Evolutionary conservation across 2,888 invertebrate genomes (phyloP).

Genomic region (Ochropleura leucogaster): DNA sequence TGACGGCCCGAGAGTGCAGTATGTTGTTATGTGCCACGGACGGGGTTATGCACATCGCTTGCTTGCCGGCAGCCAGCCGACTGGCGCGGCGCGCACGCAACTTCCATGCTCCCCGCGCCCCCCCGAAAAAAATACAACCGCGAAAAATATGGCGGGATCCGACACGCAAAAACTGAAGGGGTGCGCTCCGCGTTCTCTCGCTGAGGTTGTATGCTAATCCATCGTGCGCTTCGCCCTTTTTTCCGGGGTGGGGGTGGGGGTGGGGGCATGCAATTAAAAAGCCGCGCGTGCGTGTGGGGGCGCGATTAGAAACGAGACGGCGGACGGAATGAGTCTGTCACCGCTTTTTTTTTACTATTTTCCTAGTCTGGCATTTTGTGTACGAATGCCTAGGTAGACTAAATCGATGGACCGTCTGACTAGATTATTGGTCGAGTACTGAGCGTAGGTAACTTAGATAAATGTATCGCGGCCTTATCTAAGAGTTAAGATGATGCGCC

Average conservation of each 20-base stretch:
- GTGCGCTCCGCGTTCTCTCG: slow-evolving; percentile 83
- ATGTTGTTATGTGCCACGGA: slow-evolving; percentile 68
- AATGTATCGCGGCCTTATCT: slow-evolving; percentile 62
- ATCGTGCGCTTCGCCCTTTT: slow-evolving; percentile 88
- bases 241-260: slow-evolving; percentile 85
- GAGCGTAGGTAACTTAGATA: slow-evolving; percentile 61
- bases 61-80: slow-evolving; percentile 86
- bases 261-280: slow-evolving; percentile 90
- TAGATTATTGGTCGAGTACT: slow-evolving; percentile 61
- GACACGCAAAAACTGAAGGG: slow-evolving; percentile 88
- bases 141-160: slow-evolving; percentile 87
- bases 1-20: slow-evolving; percentile 74
- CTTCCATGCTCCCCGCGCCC: slow-evolving; percentile 69
- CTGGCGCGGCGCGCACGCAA: slow-evolving; percentile 88
- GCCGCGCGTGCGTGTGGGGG: slow-evolving; percentile 90
- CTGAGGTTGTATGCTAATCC: slow-evolving; percentile 90
- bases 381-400: slow-evolving; percentile 66
- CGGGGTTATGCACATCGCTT: slow-evolving; percentile 82
- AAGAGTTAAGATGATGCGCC: slow-evolving; percentile 62
- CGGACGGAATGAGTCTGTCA: slow-evolving; percentile 88
- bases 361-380: slow-evolving; percentile 86
- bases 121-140: slow-evolving; percentile 82
- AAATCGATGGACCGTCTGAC: slow-evolving; percentile 64
- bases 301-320: slow-evolving; percentile 90
- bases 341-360: slow-evolving; percentile 86